Evolutionary conservation across 2,888 invertebrate genomes (phyloP).

Genomic region (Omphaloscelis lunosa): DNA sequence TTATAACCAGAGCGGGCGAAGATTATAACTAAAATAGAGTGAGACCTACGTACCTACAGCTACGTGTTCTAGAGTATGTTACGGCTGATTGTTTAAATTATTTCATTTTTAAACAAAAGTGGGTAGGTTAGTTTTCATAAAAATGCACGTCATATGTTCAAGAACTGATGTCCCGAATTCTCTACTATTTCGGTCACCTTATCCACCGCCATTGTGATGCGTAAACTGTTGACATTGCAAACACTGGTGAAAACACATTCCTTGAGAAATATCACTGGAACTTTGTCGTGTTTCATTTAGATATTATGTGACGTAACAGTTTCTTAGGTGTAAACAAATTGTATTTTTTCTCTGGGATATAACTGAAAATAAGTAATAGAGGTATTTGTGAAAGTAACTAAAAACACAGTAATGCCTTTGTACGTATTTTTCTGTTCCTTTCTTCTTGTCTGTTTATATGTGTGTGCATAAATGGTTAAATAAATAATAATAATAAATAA

Average conservation of each 20-base stretch:
- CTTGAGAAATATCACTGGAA: conserved; percentile 13
- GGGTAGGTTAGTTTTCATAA: too few relatives aligned
- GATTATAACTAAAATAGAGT: too few relatives aligned
- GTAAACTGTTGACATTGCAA: conserved; percentile 58
- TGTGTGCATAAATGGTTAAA: too few relatives aligned
- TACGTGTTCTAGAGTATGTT: too few relatives aligned
- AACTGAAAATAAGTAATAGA: neutral
- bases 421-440: too few relatives aligned
- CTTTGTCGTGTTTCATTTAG: neutral
- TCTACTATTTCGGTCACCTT: neutral
- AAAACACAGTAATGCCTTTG: neutral
- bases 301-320: neutral
- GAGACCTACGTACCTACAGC: too few relatives aligned
- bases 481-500: too few relatives aligned
- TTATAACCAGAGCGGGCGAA: too few relatives aligned
- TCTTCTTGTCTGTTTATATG: too few relatives aligned
- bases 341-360: neutral
- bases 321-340: neutral
- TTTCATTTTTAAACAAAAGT: too few relatives aligned
- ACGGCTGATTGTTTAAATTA: too few relatives aligned
- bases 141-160: too few relatives aligned
- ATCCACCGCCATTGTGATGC: conserved; percentile 1
- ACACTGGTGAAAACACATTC: conserved; percentile 34
- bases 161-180: neutral
- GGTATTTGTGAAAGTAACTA: neutral